Evolutionary conservation across 2,113 vertebrate genomes (phyloP), one percentile per base, ranked within the genome.

Genomic region (Corythaeola cristata): DNA sequence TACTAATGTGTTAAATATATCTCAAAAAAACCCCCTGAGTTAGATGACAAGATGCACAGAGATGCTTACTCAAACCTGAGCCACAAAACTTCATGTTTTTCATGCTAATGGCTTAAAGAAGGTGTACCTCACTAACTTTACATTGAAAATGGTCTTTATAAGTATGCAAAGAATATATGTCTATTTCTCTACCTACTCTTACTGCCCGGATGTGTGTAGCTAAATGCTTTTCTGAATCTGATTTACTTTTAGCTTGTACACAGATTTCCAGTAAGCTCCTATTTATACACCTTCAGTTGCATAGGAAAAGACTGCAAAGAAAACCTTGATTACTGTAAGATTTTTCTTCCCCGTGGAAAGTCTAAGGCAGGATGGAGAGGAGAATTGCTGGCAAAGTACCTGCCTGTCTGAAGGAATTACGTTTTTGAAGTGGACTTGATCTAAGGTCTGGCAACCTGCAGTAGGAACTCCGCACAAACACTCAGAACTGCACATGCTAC

Each of bases 351-450:
- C 56, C 49, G 5, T 60, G 58, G 45, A 69, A 94, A 90, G 53
- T 72, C 47, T 20, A 39, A 85, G 73, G 77, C 66, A 85, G 67
- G 67, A 79, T 62, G 28, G 63, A 89, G 83, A 88, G 67, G 45
- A 35, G 75, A 90, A 33, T 39, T 91, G 32, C 55, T 93, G 90
- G 87, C 95, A 94, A 88, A 63, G 52, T 67, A 49, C 66, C 63
- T 81, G 81, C 41, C 39, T 22, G 19, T 88, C 68, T 93, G 72
- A 88, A 90, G 58, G 75, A 90, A 77, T 75, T 90, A 74, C 28
- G 45, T 69, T 93, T 96, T 95, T 95, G 89, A 91, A 96, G 80
- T 88, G 81, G 72, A 81, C 76, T 93, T 92, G 75, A 92, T 66
- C 93, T 79, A 85, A 95, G 72, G 73, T 82, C 89, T 94, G 92